A percentile compares a stretch with the other conserved stretches of the same genome.
These are phyloP conservation scores for Drosophila nigrodunni DNA, from an alignment of 1,140 invertebrate genomes.

Conservation along the genomic window DNA sequence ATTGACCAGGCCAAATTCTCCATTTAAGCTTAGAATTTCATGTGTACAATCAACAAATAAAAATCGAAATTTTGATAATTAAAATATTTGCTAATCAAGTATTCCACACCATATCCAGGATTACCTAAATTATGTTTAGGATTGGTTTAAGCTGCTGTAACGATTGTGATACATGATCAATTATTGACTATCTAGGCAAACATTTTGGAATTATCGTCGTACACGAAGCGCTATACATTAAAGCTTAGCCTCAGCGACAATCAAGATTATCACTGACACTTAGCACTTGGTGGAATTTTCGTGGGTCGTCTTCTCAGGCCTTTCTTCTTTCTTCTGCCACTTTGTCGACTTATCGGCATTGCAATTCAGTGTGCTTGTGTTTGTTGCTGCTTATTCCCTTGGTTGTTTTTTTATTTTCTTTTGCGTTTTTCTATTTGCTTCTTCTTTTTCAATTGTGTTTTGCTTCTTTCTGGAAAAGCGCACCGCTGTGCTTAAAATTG, in stretches of 20 bases:
- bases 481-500: slow-evolving; percentile 81
- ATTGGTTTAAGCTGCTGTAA: too few species aligned
- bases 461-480: slow-evolving; percentile 70
- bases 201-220: not conserved
- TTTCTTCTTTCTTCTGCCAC: slow-evolving; percentile 32
- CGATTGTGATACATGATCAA: not conserved
- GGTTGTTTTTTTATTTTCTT: not conserved
- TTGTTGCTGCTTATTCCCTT: slow-evolving; percentile 26
- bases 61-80: too few species aligned
- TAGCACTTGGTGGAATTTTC: slow-evolving; percentile 11
- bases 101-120: too few species aligned
- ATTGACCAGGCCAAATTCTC: too few species aligned
- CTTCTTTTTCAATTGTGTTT: not conserved
- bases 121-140: too few species aligned
- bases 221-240: slow-evolving; percentile 2
- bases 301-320: slow-evolving; percentile 13
- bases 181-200: not conserved
- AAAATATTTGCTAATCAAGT: too few species aligned
- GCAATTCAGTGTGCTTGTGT: slow-evolving; percentile 13
- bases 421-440: not conserved
- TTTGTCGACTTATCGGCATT: slow-evolving; percentile 37
- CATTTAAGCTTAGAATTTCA: too few species aligned
- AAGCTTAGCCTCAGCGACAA: slow-evolving; percentile 1
- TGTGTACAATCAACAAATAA: too few species aligned
- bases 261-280: slow-evolving; percentile 20